phyloP scores from a whole-genome alignment of 2,113 vertebrate species.

The Prionailurus viverrinus region DNA sequence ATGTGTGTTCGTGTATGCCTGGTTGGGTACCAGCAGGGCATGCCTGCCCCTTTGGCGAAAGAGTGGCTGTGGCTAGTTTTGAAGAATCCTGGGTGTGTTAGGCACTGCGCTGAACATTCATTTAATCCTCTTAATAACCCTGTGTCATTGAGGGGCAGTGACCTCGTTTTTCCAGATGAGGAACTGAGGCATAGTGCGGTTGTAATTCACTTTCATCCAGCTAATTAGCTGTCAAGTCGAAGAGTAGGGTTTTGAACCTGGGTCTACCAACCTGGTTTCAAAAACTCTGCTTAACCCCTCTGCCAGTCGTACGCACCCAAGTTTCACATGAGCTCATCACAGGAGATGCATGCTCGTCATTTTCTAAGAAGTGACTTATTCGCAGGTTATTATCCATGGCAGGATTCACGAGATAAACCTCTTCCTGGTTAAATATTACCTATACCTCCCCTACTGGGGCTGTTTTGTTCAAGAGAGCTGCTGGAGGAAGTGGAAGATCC shows the following conservation, averaged over 20 bases:
- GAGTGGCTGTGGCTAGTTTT: neutral
- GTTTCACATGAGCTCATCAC: conserved; percentile 57
- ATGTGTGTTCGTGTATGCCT: neutral
- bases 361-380: conserved; percentile 65
- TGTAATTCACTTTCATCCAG: neutral
- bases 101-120: neutral
- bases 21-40: neutral
- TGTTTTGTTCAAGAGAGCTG: conserved; percentile 84
- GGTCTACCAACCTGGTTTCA: neutral
- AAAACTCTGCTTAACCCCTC: neutral
- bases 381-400: conserved; percentile 82
- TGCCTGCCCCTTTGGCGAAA: neutral
- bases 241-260: neutral
- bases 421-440: conserved; percentile 86
- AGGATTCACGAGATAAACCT: conserved; percentile 85
- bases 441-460: conserved; percentile 75
- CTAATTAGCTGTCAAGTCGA: neutral
- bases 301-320: neutral
- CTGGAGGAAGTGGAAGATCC: conserved; percentile 85
- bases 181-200: neutral
- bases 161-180: neutral
- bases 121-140: neutral
- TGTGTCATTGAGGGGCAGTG: neutral
- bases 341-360: neutral
- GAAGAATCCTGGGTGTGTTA: neutral